Conservation (phyloP, 2,888 invertebrate genomes). For the Noctua comes region DNA sequence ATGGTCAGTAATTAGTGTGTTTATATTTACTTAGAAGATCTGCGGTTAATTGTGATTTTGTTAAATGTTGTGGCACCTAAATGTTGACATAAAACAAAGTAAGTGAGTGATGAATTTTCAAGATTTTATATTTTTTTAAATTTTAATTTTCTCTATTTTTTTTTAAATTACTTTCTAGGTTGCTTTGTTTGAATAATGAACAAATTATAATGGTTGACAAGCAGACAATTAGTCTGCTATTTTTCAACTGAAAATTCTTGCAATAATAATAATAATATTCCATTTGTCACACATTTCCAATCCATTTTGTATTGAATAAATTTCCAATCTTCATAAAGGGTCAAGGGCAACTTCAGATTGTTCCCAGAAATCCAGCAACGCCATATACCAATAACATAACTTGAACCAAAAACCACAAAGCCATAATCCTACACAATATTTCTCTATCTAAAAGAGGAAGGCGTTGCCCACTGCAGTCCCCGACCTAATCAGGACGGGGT, state of each 20-base stretch:
- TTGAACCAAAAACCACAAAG: slow-evolving; percentile 41
- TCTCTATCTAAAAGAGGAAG: slow-evolving; percentile 71
- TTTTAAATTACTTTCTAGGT: not conserved
- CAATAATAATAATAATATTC: not conserved
- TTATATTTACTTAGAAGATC: slow-evolving; percentile 41
- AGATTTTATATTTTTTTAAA: not conserved
- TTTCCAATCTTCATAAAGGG: not conserved
- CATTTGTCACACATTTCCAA: not conserved
- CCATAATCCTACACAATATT: slow-evolving; percentile 69
- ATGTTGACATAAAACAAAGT: not conserved
- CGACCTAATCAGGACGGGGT: slow-evolving; percentile 83
- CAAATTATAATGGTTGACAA: not conserved
- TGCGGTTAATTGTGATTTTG: not conserved
- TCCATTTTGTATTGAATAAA: not conserved
- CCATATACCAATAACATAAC: slow-evolving; percentile 17
- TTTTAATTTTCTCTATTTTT: not conserved
- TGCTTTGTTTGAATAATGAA: not conserved
- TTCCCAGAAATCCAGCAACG: slow-evolving; percentile 1
- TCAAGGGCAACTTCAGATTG: too few species aligned
- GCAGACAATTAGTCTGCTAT: not conserved
- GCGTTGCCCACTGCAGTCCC: slow-evolving; percentile 82
- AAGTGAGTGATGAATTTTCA: not conserved
- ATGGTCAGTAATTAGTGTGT: slow-evolving; percentile 55
- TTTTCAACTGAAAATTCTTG: not conserved
- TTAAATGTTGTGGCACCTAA: too few species aligned